A percentile compares a stretch with the other conserved stretches of the same genome.
These are phyloP conservation scores for Xenus cinereus DNA, from an alignment of 2,113 vertebrate genomes.

Conservation along the genomic window DNA sequence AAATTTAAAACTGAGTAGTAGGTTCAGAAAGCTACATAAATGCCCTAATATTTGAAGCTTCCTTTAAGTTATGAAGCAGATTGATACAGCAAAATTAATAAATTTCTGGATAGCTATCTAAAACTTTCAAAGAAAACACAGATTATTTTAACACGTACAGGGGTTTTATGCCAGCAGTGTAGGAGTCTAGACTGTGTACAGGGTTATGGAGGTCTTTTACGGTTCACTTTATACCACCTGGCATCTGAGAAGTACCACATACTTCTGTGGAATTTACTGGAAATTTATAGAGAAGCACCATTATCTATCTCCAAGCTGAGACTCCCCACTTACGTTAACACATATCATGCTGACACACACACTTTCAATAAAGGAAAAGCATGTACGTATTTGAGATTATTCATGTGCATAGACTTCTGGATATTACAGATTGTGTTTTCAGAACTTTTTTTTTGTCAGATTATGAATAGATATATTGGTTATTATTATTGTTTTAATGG, in stretches of 20 bases:
- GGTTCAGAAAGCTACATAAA: background rate
- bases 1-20: background rate
- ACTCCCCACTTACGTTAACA: background rate
- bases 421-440: background rate
- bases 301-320: background rate
- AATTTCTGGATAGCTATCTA: background rate
- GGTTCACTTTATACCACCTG: background rate
- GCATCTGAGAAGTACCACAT: background rate
- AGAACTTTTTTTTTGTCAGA: background rate
- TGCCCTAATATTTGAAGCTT: accelerated
- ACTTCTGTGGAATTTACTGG: background rate
- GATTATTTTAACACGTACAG: background rate
- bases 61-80: background rate
- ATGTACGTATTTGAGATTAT: background rate
- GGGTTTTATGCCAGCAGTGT: background rate
- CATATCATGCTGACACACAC: accelerated
- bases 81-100: background rate
- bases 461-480: background rate
- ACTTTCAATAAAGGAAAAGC: background rate
- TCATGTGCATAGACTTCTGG: accelerated
- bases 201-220: background rate
- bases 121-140: background rate
- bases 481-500: background rate
- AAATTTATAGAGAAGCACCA: background rate
- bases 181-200: background rate